Base-by-base conservation (phyloP, 2,113 vertebrate genomes). In the Eptesicus fuscus region DNA sequence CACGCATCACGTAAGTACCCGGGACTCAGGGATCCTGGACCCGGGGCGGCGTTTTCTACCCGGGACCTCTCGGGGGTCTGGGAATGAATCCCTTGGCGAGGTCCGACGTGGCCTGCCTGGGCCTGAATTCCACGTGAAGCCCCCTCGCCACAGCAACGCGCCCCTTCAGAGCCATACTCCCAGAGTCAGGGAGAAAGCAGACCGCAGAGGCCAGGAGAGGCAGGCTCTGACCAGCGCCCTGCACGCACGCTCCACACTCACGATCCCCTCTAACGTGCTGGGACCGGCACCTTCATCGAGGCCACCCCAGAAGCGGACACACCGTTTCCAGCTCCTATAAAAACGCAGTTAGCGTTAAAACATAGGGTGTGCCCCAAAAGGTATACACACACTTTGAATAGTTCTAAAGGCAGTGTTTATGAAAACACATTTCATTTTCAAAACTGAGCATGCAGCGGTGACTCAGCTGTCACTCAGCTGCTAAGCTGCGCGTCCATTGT, bases 241-340 rank as follows among this genome's bases (percentile, higher is more conserved):
- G 4, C 1, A 1, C 44, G 47, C 65, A 30, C 0, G 0, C 1
- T 40, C 5, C 4, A 0, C 56, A 59, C 56, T 10, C 0, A 25
- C 4, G 9, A 28, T 53, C 25, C 51, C 37, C 56, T 10, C 25
- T 14, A 10, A 23, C 59, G 53, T 12, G 3, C 65, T 16, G 30
- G 20, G 78, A 30, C 40, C 30, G 90, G 73, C 30, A 9, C 59
- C 37, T 51, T 28, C 10, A 2, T 40, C 8, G 20, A n/a, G 0
- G 3, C 23, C 6, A 9, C 61, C 7, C 44, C 22, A 22, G 84
- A 53, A 32, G 88, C 2, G 61, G 91, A 85, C 0, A 10, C 77
- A 30, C 12, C 44, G 28, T 92, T 69, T 85, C 93, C 47, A 90
- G 67, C 0, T 9, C 47, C 53, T 85, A 70, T 37, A 77, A 94